These are phyloP conservation scores for Acronicta alni DNA, from an alignment of 2,888 invertebrate genomes.

Conservation along the genomic window DNA sequence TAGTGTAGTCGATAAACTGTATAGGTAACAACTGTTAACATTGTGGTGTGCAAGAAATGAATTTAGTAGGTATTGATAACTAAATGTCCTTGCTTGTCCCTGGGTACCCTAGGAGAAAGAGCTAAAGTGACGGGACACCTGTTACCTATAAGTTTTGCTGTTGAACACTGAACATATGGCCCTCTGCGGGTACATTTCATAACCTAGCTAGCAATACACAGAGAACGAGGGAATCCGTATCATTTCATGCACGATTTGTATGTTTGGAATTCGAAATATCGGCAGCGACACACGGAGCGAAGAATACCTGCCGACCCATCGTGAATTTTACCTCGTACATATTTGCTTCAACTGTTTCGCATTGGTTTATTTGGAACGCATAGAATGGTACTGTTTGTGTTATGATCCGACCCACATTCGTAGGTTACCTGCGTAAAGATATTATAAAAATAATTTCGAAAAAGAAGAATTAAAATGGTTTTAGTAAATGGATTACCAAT, in stretches of 20 bases:
- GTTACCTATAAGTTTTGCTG: slow-evolving; percentile 22
- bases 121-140: slow-evolving; percentile 33
- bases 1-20: too few relatives aligned
- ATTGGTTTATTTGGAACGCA: slow-evolving; percentile 37
- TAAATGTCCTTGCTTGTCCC: too few relatives aligned
- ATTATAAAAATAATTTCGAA: too few relatives aligned
- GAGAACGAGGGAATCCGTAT: slow-evolving; percentile 54
- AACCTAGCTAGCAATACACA: slow-evolving; percentile 25
- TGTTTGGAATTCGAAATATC: slow-evolving; percentile 68
- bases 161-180: background rate
- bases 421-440: background rate
- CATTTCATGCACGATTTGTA: slow-evolving; percentile 58
- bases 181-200: slow-evolving; percentile 15
- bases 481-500: too few relatives aligned
- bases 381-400: slow-evolving; percentile 24
- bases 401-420: slow-evolving; percentile 17
- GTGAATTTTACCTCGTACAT: slow-evolving; percentile 52
- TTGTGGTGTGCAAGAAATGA: too few relatives aligned
- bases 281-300: slow-evolving; percentile 58
- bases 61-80: too few relatives aligned
- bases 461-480: too few relatives aligned
- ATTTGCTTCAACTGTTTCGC: slow-evolving; percentile 53
- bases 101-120: too few relatives aligned
- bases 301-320: slow-evolving; percentile 53
- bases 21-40: too few relatives aligned